Base-by-base conservation (phyloP, 2,888 invertebrate genomes). In the Rotaria magnacalcarata region DNA sequence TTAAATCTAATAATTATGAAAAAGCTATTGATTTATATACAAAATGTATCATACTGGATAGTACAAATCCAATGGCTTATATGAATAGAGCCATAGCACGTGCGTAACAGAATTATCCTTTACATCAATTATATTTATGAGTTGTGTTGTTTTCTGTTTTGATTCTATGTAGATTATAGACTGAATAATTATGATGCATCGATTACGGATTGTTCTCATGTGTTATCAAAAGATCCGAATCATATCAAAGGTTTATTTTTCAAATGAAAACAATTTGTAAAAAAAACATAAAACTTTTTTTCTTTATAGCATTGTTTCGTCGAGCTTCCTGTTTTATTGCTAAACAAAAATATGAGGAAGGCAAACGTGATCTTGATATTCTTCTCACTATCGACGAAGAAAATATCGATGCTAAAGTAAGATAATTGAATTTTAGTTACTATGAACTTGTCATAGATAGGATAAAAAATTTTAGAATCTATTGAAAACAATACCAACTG, bases 221-320 rank as follows among this genome's bases (percentile, higher is more conserved):
- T 80, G n/a, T n/a, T 80, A 47, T 14, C 43, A 14, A n/a, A 2
- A 1, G 47, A 80, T 47, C 43, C 24, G 10, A 7, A n/a, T 24
- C 43, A 80, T 80, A 47, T 80, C 11, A 80, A 80, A 80, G 80
- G 80, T 80, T 47, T n/a, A 8, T 80, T 47, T n/a, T 21, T 80
- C 7, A 5, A 24, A 47, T 47, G 47, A 24, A 19, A 47, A 80
- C 14, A 4, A 24, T 47, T 80, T n/a, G 5, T 60, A 10, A 10
- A 10, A 60, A 41, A 24, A 4, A 24, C 14, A 21, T 21, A 3
- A 43, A 75, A 10, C 14, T 52, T 60, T 27, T 27, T 34, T 34
- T 41, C 7, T 41, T 16, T 34, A 34, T 56, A 80, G 80, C 47
- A 11, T 80, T 80, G 19, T 80, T n/a, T 80, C 80, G 80, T 47